These are phyloP conservation scores for Psittacus erithacus DNA, from an alignment of 2,113 vertebrate species.

Conservation along the genomic window DNA sequence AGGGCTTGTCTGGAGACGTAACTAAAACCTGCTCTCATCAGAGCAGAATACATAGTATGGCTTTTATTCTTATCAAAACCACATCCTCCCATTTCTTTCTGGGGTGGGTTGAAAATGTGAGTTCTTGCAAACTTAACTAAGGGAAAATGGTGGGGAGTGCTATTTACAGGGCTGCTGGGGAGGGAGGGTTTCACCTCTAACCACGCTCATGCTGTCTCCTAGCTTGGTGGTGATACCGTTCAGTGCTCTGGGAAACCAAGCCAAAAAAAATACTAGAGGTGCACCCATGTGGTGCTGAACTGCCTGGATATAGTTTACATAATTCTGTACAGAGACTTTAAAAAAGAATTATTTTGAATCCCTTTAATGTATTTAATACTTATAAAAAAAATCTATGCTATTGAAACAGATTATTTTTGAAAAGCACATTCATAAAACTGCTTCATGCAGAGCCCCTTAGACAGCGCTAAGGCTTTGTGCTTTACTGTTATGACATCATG, in stretches of 20 bases:
- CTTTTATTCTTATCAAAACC: slow-evolving; percentile 62
- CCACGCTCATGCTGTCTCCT: slow-evolving; percentile 11
- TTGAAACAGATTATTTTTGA: slow-evolving; percentile 1
- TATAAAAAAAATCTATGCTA: slow-evolving; percentile 42
- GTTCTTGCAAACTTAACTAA: not conserved
- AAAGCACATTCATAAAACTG: slow-evolving; percentile 66
- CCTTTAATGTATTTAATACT: slow-evolving; percentile 71
- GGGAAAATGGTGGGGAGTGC: not conserved
- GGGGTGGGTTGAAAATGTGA: not conserved
- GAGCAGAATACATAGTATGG: slow-evolving; percentile 44
- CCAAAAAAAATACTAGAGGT: slow-evolving; percentile 56
- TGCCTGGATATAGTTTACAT: slow-evolving; percentile 52
- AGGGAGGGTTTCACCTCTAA: slow-evolving; percentile 24
- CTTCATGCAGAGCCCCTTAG: slow-evolving; percentile 38
- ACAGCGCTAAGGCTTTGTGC: slow-evolving; percentile 39
- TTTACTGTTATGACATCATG: slow-evolving; percentile 88
- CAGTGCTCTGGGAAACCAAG: slow-evolving; percentile 46
- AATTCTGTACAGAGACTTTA: slow-evolving; percentile 57
- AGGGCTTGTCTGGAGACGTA: not conserved
- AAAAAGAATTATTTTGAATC: slow-evolving; percentile 37
- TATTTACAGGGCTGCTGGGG: slow-evolving; percentile 22
- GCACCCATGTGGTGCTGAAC: slow-evolving; percentile 23
- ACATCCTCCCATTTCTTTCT: not conserved
- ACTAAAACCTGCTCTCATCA: slow-evolving; percentile 28
- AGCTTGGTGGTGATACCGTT: not conserved